These are phyloP conservation scores for Leptopilina drosophilae DNA, from an alignment of 2,888 invertebrate genomes.

Conservation along the genomic window DNA sequence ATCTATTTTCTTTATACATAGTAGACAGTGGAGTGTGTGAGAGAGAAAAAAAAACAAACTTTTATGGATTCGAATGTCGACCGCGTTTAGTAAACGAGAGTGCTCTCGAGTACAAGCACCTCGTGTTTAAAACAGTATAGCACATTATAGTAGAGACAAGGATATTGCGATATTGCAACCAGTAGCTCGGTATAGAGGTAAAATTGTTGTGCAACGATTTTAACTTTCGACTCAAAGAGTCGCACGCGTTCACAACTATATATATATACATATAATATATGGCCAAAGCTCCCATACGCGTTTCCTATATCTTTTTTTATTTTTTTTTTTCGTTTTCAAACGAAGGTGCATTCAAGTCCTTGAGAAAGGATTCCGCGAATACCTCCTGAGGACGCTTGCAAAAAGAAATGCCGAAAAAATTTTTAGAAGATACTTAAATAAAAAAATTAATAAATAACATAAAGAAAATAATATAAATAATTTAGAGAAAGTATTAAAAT, in stretches of 20 bases:
- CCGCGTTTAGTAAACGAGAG: slow-evolving; percentile 33
- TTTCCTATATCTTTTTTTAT: not conserved
- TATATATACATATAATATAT: not conserved
- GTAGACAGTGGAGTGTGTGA: not conserved
- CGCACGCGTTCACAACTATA: slow-evolving; percentile 24
- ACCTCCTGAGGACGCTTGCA: not conserved
- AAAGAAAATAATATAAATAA: too few species aligned
- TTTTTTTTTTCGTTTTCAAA: not conserved
- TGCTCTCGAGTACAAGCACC: slow-evolving; percentile 34
- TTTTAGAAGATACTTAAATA: too few species aligned
- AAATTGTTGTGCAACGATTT: slow-evolving; percentile 69
- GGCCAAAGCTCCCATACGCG: slow-evolving; percentile 39
- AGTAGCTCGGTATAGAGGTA: slow-evolving; percentile 54
- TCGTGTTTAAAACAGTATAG: slow-evolving; percentile 34
- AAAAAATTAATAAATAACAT: too few species aligned
- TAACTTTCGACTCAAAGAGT: slow-evolving; percentile 69
- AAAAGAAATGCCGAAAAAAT: not conserved
- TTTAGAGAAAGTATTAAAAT: too few species aligned
- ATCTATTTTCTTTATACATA: too few species aligned
- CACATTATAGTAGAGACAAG: slow-evolving; percentile 56
- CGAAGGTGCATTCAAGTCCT: slow-evolving; percentile 23
- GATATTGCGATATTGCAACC: slow-evolving; percentile 68
- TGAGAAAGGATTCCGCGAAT: slow-evolving; percentile 31
- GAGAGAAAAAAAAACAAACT: slow-evolving; percentile 9
- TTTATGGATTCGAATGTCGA: slow-evolving; percentile 38